Evolutionary conservation across 2,797 vertebrate species (phyloP).

Genomic region (Notamacropus eugenii): DNA sequence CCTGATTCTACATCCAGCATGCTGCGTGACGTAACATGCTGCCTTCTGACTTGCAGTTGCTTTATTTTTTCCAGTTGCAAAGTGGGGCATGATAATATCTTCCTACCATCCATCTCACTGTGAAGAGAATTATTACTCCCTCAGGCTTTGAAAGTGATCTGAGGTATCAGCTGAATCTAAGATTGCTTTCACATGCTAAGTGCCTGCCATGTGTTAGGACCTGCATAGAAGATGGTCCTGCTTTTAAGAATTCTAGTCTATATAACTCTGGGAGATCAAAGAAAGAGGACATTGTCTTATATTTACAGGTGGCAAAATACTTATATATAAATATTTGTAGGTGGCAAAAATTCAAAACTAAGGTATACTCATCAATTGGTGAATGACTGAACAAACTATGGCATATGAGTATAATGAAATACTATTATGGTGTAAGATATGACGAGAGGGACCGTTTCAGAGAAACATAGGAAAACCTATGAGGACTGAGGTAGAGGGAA

Average conservation of each 20-base stretch:
- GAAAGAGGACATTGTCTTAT: background rate
- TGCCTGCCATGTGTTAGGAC: background rate
- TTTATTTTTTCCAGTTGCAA: background rate
- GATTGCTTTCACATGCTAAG: background rate
- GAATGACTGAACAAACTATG: background rate
- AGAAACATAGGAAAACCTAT: background rate
- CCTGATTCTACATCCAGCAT: background rate
- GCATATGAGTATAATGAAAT: background rate
- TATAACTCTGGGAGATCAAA: background rate
- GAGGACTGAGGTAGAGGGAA: background rate
- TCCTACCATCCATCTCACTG: background rate
- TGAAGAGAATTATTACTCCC: background rate
- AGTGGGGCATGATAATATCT: background rate
- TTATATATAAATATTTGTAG: background rate
- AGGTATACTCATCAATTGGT: background rate
- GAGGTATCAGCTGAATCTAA: background rate
- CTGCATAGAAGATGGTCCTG: background rate
- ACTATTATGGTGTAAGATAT: background rate
- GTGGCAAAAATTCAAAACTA: background rate
- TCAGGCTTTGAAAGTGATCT: background rate
- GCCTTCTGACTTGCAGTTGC: background rate
- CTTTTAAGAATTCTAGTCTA: background rate
- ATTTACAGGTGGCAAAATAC: background rate
- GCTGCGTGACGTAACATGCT: background rate
- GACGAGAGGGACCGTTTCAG: background rate